These are phyloP conservation scores for Pseudopipra pipra DNA, from an alignment of 2,113 vertebrate genomes.

Conservation along the genomic window DNA sequence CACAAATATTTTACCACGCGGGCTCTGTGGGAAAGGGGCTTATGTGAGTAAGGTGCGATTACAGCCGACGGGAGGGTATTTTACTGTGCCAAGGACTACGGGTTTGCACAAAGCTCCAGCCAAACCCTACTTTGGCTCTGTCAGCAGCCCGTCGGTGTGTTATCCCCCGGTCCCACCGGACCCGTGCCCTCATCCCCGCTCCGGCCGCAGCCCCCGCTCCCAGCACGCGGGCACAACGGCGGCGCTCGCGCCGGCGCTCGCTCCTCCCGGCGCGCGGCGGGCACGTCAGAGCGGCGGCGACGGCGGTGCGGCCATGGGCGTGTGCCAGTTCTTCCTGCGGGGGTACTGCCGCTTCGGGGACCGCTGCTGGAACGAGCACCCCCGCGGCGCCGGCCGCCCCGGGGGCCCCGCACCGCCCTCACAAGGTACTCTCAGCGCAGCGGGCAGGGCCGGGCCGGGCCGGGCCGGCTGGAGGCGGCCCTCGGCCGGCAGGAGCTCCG, in stretches of 20 bases:
- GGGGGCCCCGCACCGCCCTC: neutral
- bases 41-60: neutral
- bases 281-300: neutral
- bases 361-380: conserved; percentile 91
- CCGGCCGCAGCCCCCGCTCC: too few relatives aligned
- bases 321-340: conserved; percentile 65
- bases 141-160: fast-evolving
- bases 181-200: fast-evolving
- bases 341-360: conserved; percentile 92
- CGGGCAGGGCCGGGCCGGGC: too few relatives aligned
- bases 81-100: too few relatives aligned
- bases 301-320: neutral
- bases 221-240: too few relatives aligned
- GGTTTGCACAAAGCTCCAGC: neutral
- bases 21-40: too few relatives aligned
- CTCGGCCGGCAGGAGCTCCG: too few relatives aligned
- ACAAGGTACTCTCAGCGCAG: neutral
- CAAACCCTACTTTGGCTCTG: fast-evolving
- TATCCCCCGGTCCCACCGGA: too few relatives aligned
- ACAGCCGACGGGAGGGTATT: neutral
- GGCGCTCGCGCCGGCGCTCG: neutral
- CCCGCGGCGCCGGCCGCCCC: conserved; percentile 40
- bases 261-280: too few relatives aligned
- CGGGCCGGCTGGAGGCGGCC: too few relatives aligned
- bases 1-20: neutral